Evolutionary conservation across 2,888 invertebrate genomes (phyloP).

Genomic region (Thyatira batis): DNA sequence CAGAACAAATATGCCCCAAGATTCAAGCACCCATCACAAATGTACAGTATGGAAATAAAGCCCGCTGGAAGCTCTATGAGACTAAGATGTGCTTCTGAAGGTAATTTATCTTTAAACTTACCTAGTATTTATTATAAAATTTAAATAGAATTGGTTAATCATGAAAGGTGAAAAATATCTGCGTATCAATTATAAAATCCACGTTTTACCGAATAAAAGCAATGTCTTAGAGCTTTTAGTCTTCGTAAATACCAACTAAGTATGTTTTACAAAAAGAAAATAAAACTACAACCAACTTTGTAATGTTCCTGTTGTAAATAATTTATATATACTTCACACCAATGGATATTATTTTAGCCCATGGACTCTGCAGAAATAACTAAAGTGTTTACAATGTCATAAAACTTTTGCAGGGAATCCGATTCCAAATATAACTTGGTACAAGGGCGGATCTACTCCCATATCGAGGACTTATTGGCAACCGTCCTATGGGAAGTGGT

Average conservation of each 20-base stretch:
- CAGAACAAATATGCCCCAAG: slow-evolving; percentile 63
- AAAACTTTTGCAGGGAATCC: slow-evolving; percentile 84
- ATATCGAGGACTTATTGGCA: slow-evolving; percentile 85
- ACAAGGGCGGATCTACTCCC: slow-evolving; percentile 86
- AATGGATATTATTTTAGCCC: background rate
- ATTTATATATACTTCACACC: background rate
- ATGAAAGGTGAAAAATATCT: too few relatives aligned
- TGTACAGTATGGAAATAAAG: slow-evolving; percentile 81
- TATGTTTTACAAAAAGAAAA: background rate
- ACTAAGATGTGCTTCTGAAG: slow-evolving; percentile 87
- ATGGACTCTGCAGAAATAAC: slow-evolving; percentile 1
- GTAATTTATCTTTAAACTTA: slow-evolving; percentile 43
- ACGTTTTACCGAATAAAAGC: too few relatives aligned
- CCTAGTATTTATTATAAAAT: background rate
- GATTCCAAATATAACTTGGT: slow-evolving; percentile 93
- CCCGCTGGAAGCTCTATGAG: slow-evolving; percentile 90
- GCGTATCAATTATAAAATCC: too few relatives aligned
- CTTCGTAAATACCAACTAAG: too few relatives aligned
- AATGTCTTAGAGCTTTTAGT: too few relatives aligned
- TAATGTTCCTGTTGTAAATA: background rate
- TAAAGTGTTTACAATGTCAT: slow-evolving; percentile 5
- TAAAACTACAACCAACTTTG: background rate
- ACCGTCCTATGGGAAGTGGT: slow-evolving; percentile 86
- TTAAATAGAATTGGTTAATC: too few relatives aligned
- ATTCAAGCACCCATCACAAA: slow-evolving; percentile 66